These are phyloP conservation scores for Aurelia sp. DNA, from an alignment of 30 jellyfish, hydroid and myxozoan species.

Conservation along the genomic window DNA sequence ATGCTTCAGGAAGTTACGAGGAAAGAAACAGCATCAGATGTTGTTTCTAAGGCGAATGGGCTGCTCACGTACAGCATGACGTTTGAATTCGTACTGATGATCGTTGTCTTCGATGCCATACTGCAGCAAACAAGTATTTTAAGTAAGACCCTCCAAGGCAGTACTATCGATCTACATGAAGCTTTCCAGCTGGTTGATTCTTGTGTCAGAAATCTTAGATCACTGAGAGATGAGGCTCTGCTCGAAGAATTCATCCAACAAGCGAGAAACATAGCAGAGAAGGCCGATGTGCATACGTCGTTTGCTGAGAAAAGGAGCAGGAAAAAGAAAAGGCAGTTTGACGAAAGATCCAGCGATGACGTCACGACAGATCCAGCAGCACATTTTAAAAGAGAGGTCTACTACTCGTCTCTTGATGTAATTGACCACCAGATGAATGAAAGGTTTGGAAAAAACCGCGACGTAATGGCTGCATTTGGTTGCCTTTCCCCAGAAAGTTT, in stretches of 20 bases:
- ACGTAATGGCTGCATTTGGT: not conserved
- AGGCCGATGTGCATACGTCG: not conserved
- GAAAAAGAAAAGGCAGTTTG: too few relatives aligned
- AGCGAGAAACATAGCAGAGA: not conserved
- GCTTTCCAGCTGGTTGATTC: not conserved
- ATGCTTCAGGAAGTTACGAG: too few relatives aligned
- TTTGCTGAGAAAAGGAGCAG: not conserved
- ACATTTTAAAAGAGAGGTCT: slow-evolving; percentile 10
- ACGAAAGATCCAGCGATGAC: too few relatives aligned
- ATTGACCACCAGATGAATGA: slow-evolving; percentile 20
- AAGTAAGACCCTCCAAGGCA: not conserved
- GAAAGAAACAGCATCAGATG: too few relatives aligned
- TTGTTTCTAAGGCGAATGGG: too few relatives aligned
- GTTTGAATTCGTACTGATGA: too few relatives aligned
- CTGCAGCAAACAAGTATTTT: too few relatives aligned
- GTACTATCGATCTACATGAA: slow-evolving; percentile 10
- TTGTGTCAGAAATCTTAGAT: not conserved
- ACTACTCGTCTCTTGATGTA: not conserved
- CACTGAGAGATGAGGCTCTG: not conserved
- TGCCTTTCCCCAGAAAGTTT: slow-evolving; percentile 19
- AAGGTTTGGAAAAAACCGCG: slow-evolving; percentile 13
- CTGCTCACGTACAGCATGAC: too few relatives aligned
- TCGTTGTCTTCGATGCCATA: too few relatives aligned
- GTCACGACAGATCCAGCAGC: too few relatives aligned
- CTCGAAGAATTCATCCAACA: not conserved